Conservation (phyloP, 1,140 invertebrate genomes). For the Bicyclus anynana region DNA sequence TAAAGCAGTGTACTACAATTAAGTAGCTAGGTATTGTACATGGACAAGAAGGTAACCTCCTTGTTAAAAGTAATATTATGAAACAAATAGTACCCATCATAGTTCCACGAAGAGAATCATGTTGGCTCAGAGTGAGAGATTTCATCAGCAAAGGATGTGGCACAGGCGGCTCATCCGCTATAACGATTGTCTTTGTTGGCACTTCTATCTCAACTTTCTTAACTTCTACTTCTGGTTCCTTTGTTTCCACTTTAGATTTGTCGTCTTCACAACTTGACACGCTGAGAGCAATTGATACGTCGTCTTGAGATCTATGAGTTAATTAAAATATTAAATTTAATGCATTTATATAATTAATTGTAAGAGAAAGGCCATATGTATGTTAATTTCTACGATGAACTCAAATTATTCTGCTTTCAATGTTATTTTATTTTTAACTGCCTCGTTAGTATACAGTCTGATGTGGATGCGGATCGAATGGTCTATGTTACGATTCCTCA, state of each 20-base stretch:
- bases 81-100: slow-evolving; percentile 77
- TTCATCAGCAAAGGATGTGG: slow-evolving; percentile 73
- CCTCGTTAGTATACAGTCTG: too few relatives aligned
- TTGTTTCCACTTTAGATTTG: slow-evolving; percentile 60
- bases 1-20: too few relatives aligned
- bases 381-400: background rate
- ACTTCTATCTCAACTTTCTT: slow-evolving; percentile 38
- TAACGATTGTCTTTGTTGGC: slow-evolving; percentile 61
- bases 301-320: slow-evolving; percentile 69
- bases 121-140: slow-evolving; percentile 66
- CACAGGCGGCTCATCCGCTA: slow-evolving; percentile 58
- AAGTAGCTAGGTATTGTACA: too few relatives aligned
- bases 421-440: too few relatives aligned
- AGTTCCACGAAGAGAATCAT: slow-evolving; percentile 57
- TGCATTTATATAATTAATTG: background rate
- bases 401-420: background rate
- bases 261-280: slow-evolving; percentile 75
- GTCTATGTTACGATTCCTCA: too few relatives aligned
- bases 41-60: too few relatives aligned
- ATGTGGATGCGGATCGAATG: too few relatives aligned
- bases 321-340: background rate
- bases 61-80: too few relatives aligned
- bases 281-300: slow-evolving; percentile 70
- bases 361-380: background rate
- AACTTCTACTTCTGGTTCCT: slow-evolving; percentile 37